Conservation (phyloP, 1,140 invertebrate species). For the Pseudomyrmex gracilis region DNA sequence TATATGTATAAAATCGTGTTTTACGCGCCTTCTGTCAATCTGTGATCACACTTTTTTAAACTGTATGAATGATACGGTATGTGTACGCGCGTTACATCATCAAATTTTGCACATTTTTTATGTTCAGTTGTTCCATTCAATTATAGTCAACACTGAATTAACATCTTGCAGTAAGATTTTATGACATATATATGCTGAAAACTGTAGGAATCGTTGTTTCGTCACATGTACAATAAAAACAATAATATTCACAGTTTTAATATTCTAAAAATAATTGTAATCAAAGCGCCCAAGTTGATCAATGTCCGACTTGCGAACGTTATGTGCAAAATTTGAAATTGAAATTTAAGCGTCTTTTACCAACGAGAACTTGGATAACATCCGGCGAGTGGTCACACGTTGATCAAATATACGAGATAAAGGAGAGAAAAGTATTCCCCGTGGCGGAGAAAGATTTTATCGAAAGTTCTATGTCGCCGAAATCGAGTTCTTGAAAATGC, state of each 20-base stretch:
- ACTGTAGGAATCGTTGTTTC: slow-evolving; percentile 22
- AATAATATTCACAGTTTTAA: slow-evolving; percentile 1
- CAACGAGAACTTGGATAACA: slow-evolving; percentile 53
- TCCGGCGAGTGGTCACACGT: slow-evolving; percentile 30
- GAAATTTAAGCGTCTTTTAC: slow-evolving; percentile 50
- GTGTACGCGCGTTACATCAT: slow-evolving; percentile 29
- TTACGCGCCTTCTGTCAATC: slow-evolving; percentile 83
- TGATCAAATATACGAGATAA: slow-evolving; percentile 48
- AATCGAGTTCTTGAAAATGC: slow-evolving; percentile 43
- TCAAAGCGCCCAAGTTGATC: slow-evolving; percentile 50
- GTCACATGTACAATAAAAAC: slow-evolving; percentile 19
- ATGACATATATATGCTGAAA: background rate
- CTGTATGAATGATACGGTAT: slow-evolving; percentile 58
- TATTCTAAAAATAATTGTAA: slow-evolving; percentile 45
- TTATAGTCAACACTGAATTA: background rate
- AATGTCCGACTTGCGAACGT: slow-evolving; percentile 25
- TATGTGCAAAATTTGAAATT: slow-evolving; percentile 71
- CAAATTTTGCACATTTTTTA: slow-evolving; percentile 65
- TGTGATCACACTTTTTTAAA: slow-evolving; percentile 81
- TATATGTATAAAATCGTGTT: slow-evolving; percentile 68
- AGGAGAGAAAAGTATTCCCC: slow-evolving; percentile 41
- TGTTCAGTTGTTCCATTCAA: too few species aligned
- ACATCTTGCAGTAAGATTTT: background rate
- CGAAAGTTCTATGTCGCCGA: slow-evolving; percentile 36
- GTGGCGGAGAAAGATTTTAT: slow-evolving; percentile 44